phyloP scores from a whole-genome alignment of 2,797 vertebrate species.

The Paramormyrops hopkinsi region DNA sequence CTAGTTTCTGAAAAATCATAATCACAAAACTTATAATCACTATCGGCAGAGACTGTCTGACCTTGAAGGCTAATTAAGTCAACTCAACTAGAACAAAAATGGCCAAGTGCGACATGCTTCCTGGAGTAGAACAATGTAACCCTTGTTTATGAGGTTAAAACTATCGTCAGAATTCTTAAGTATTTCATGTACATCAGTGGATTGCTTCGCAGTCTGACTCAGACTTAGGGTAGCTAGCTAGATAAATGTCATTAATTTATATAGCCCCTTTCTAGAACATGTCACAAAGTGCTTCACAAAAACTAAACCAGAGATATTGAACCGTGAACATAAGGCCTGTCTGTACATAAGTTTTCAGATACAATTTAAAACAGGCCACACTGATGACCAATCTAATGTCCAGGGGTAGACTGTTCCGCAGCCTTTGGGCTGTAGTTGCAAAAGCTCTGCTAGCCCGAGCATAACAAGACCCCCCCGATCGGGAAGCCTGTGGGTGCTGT shows the following conservation, averaged over 20 bases:
- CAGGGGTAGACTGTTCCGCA: background rate
- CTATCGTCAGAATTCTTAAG: background rate
- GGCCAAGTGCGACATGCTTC: background rate
- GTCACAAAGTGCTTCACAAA: background rate
- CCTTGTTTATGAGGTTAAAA: background rate
- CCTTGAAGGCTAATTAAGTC: background rate
- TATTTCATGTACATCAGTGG: background rate
- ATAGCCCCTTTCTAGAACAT: background rate
- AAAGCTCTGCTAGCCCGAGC: background rate
- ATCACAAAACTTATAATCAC: background rate
- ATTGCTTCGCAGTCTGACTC: background rate
- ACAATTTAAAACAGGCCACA: background rate
- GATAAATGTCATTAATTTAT: background rate
- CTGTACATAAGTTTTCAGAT: background rate
- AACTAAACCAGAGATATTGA: background rate
- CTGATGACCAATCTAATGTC: background rate
- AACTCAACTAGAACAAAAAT: background rate
- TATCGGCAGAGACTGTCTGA: background rate
- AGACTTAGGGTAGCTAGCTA: background rate
- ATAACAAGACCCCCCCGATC: background rate
- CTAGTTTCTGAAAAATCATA: background rate
- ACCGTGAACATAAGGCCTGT: background rate
- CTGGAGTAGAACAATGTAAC: background rate
- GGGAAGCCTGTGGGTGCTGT: background rate
- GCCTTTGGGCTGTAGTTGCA: background rate